phyloP scores from a whole-genome alignment of 92 coral and sea anemone species.

The Phenganax subtilis region DNA sequence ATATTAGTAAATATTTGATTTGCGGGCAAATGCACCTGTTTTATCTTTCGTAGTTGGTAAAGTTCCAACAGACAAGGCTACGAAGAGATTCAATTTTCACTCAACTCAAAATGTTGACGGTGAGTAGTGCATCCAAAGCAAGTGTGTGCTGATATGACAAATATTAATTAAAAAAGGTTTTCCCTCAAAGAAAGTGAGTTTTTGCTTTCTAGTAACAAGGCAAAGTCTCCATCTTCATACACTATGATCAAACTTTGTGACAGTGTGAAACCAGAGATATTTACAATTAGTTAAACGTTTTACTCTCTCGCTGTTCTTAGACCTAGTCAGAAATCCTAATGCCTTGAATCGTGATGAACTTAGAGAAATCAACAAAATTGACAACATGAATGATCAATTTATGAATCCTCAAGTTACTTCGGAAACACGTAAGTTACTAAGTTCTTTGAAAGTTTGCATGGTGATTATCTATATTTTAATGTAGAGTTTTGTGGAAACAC shows the following conservation, averaged over 20 bases:
- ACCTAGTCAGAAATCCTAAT: slow-evolving; percentile 26
- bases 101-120: slow-evolving; percentile 27
- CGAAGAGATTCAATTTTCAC: slow-evolving; percentile 5
- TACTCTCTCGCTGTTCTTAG: background rate
- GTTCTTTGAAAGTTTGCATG: too few relatives aligned
- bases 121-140: background rate
- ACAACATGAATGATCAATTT: slow-evolving; percentile 22
- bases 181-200: background rate
- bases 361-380: slow-evolving; percentile 19
- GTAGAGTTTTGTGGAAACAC: too few relatives aligned
- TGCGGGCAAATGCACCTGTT: too few relatives aligned
- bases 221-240: too few relatives aligned
- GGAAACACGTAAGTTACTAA: slow-evolving; percentile 24
- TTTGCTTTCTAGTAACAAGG: too few relatives aligned
- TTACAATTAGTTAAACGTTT: background rate
- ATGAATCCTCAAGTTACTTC: slow-evolving; percentile 34
- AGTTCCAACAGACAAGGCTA: background rate
- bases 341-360: slow-evolving; percentile 33
- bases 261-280: background rate
- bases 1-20: too few relatives aligned
- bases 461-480: too few relatives aligned
- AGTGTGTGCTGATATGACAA: background rate
- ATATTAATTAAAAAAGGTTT: background rate
- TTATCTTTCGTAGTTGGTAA: too few relatives aligned
- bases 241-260: too few relatives aligned